A percentile compares a stretch with the other conserved stretches of the same genome.
phyloP scores from a whole-genome alignment of 1,140 invertebrate species.

The Vollenhovia emeryi region DNA sequence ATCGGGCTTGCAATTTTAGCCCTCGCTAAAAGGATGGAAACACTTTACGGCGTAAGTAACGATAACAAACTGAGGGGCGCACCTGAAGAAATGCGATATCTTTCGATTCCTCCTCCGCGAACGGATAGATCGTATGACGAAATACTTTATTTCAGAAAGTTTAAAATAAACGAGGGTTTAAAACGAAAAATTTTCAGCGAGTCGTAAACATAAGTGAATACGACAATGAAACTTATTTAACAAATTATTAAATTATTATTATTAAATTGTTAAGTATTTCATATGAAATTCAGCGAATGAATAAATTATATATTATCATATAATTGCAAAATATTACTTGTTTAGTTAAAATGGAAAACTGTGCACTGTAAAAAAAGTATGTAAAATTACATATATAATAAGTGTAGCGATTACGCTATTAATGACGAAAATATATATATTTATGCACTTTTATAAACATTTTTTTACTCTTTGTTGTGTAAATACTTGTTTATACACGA shows the following conservation, averaged over 20 bases:
- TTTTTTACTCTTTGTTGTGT: too few species aligned
- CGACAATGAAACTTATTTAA: background rate
- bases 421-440: too few species aligned
- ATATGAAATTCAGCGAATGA: background rate
- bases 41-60: background rate
- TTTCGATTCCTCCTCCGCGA: background rate
- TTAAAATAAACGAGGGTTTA: background rate
- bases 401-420: too few species aligned
- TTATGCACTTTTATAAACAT: too few species aligned
- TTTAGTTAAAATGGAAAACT: background rate
- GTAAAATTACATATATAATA: too few species aligned
- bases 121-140: background rate
- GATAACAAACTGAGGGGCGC: background rate
- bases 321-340: too few species aligned
- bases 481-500: too few species aligned
- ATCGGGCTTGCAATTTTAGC: slow-evolving; percentile 10
- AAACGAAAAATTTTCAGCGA: background rate
- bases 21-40: background rate
- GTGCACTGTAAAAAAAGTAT: too few species aligned
- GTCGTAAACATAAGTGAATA: background rate
- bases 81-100: background rate
- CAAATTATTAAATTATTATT: slow-evolving; percentile 4
- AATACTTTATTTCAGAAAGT: background rate
- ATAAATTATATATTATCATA: background rate
- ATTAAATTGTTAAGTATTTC: background rate